A percentile compares a stretch with the other conserved stretches of the same genome.
phyloP scores from a whole-genome alignment of 2,113 vertebrate species.

The Piaya cayana region DNA sequence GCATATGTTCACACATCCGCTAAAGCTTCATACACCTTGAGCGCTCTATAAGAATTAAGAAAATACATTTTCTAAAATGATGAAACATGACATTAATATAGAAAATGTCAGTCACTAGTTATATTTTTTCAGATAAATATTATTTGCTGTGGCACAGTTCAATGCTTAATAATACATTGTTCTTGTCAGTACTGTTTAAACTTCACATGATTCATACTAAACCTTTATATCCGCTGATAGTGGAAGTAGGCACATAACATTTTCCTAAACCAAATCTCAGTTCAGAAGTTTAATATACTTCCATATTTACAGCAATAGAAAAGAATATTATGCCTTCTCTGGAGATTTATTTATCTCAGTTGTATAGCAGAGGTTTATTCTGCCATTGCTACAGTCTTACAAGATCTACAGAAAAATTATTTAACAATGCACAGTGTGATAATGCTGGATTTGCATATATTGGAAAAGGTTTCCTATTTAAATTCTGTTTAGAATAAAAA shows the following conservation, averaged over 20 bases:
- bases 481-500: conserved; percentile 1
- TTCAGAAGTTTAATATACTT: conserved; percentile 28
- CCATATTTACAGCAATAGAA: conserved; percentile 39
- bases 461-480: conserved; percentile 20
- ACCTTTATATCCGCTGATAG: conserved; percentile 41
- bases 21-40: conserved; percentile 12
- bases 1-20: not conserved
- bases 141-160: conserved; percentile 37
- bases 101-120: conserved; percentile 46
- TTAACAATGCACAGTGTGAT: conserved; percentile 20
- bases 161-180: conserved; percentile 23
- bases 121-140: conserved; percentile 56
- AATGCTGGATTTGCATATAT: conserved; percentile 18
- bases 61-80: conserved; percentile 29
- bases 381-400: not conserved
- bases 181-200: conserved; percentile 55
- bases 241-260: not conserved
- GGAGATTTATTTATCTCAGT: conserved; percentile 43
- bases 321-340: conserved; percentile 14
- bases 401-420: not conserved
- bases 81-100: conserved; percentile 34
- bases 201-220: conserved; percentile 49
- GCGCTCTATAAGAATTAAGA: conserved; percentile 34
- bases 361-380: not conserved
- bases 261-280: conserved; percentile 30